phyloP scores from a whole-genome alignment of 2,888 invertebrate genomes.

The Syrphus vitripennis region DNA sequence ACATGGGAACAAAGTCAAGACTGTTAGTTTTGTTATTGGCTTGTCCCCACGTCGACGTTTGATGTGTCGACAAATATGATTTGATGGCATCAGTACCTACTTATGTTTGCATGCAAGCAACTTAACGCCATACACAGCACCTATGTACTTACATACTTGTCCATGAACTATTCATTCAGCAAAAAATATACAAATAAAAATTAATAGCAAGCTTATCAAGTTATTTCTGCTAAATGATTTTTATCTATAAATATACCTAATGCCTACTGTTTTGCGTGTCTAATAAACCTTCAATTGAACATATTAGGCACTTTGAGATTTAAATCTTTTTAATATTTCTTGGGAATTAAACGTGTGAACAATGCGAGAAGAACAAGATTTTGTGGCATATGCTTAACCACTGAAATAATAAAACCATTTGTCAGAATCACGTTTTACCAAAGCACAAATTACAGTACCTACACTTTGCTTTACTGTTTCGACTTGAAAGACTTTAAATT shows the following conservation, averaged over 20 bases:
- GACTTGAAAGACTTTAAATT: background rate
- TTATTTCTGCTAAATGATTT: background rate
- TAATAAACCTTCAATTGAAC: slow-evolving; percentile 7
- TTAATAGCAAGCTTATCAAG: slow-evolving; percentile 21
- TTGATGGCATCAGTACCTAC: background rate
- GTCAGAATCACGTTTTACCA: slow-evolving; percentile 37
- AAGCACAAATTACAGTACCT: background rate
- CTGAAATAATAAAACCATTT: slow-evolving; percentile 3
- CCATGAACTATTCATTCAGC: slow-evolving; percentile 19
- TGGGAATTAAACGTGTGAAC: background rate
- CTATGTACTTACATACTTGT: background rate
- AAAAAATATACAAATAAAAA: background rate
- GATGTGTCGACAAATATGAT: background rate
- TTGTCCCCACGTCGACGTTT: background rate
- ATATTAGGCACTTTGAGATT: background rate
- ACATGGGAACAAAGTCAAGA: slow-evolving; percentile 64
- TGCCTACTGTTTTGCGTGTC: background rate
- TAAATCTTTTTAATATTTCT: background rate
- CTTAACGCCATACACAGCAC: background rate
- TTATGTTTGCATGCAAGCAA: background rate
- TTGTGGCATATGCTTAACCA: background rate
- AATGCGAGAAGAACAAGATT: background rate
- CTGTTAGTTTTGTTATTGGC: background rate
- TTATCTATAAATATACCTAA: background rate
- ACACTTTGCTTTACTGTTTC: background rate